Percentiles rank a stretch among this genome's conserved stretches.
Conservation (phyloP, 1,140 invertebrate species). For the Bilobella aurantiaca region DNA sequence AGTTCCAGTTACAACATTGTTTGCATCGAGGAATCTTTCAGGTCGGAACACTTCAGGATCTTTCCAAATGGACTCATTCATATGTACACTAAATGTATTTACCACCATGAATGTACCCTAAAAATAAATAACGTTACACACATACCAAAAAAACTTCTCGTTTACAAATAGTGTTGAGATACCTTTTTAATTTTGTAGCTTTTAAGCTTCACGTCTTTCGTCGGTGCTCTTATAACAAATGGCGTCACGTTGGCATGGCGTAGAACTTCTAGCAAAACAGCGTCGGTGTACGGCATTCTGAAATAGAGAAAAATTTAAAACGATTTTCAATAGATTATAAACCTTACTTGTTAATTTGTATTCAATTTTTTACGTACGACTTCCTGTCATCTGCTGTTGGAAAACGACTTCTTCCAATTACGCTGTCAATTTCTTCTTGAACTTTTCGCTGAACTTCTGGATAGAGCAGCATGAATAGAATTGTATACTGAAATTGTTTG, state of each 20-base stretch:
- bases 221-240: background rate
- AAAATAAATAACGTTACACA: background rate
- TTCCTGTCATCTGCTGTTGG: background rate
- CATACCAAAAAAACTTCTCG: background rate
- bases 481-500: constrained; percentile 1
- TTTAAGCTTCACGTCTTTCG: constrained; percentile 28
- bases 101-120: constrained; percentile 68
- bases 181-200: constrained; percentile 38
- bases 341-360: background rate
- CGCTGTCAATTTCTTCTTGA: constrained; percentile 2
- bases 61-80: constrained; percentile 56
- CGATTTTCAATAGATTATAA: too few relatives aligned
- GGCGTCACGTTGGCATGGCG: constrained; percentile 13
- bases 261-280: constrained; percentile 15
- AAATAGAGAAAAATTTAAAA: too few relatives aligned
- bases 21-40: constrained; percentile 58
- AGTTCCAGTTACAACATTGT: constrained; percentile 11
- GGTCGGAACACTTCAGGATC: constrained; percentile 63
- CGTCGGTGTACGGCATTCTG: constrained; percentile 22
- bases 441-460: constrained; percentile 5
- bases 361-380: constrained; percentile 35
- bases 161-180: background rate
- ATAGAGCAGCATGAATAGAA: background rate
- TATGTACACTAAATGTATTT: constrained; percentile 63
- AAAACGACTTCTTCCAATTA: background rate